These are phyloP conservation scores for Drosophila siamana DNA, from an alignment of 2,888 invertebrate species.

Conservation along the genomic window DNA sequence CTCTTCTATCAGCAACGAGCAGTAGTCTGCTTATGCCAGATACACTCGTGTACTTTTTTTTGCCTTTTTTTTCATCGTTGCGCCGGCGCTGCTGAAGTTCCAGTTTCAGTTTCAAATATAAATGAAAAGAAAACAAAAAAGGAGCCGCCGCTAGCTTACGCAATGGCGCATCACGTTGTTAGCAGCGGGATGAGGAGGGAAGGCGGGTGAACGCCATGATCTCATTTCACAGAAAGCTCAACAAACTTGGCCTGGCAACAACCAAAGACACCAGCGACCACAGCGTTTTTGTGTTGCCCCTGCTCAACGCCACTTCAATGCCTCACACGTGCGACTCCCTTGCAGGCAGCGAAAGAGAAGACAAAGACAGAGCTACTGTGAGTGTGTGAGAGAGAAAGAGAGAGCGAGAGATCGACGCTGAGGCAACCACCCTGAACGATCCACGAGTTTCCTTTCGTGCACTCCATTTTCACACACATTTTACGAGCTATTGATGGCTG, in stretches of 20 bases:
- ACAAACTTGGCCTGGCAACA: conserved; percentile 48
- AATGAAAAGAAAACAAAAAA: conserved; percentile 27
- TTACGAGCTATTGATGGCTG: conserved; percentile 78
- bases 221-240: conserved; percentile 60
- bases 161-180: conserved; percentile 57
- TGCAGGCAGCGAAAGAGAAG: conserved; percentile 9
- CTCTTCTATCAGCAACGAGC: background rate
- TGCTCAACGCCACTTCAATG: conserved; percentile 25
- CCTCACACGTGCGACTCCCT: conserved; percentile 51
- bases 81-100: conserved; percentile 34
- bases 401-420: background rate
- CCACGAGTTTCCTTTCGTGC: conserved; percentile 14
- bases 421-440: conserved; percentile 41
- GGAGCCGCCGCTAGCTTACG: conserved; percentile 52
- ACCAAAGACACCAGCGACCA: conserved; percentile 1
- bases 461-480: conserved; percentile 75
- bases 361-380: background rate
- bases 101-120: conserved; percentile 47
- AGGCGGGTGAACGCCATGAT: conserved; percentile 39
- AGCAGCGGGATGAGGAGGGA: background rate
- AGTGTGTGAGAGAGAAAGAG: conserved; percentile 3
- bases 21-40: background rate
- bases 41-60: background rate
- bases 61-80: background rate
- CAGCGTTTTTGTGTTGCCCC: background rate